Conservation (phyloP, 1,140 invertebrate genomes). For the Leucophenga varia region DNA sequence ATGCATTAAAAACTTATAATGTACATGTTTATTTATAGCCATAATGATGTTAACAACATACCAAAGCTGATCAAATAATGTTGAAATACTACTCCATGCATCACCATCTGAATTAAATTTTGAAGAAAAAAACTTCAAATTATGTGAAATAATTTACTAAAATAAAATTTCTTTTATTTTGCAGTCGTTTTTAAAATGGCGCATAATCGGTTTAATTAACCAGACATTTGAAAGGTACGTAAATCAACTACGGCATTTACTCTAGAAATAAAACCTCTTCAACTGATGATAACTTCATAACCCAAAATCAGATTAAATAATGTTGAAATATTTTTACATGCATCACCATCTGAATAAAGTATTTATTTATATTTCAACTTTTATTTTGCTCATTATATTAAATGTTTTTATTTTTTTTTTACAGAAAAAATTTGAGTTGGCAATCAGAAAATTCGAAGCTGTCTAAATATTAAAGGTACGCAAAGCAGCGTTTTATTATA, state of each 20-base stretch:
- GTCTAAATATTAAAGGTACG: constrained; percentile 1
- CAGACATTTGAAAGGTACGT: neutral
- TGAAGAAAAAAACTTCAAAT: no score
- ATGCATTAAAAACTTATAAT: no score
- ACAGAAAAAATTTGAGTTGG: neutral
- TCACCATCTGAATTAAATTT: constrained; percentile 27
- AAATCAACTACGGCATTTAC: neutral
- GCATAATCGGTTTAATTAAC: neutral
- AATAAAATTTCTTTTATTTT: no score
- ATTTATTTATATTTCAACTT: constrained; percentile 3
- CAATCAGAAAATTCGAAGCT: neutral
- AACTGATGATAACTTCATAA: constrained; percentile 37
- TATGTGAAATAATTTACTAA: no score
- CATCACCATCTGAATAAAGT: constrained; percentile 37
- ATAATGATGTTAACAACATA: constrained; percentile 13
- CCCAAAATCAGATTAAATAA: constrained; percentile 22
- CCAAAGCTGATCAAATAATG: constrained; percentile 22
- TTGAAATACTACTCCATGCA: constrained; percentile 34
- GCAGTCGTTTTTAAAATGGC: no score
- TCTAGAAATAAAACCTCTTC: neutral
- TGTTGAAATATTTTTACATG: constrained; percentile 42
- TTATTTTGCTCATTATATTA: neutral
- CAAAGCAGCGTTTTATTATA: neutral
- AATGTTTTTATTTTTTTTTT: neutral
- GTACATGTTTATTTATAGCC: no score